These are phyloP conservation scores for Nomada ferruginata DNA, from an alignment of 2,888 invertebrate genomes.

Conservation along the genomic window DNA sequence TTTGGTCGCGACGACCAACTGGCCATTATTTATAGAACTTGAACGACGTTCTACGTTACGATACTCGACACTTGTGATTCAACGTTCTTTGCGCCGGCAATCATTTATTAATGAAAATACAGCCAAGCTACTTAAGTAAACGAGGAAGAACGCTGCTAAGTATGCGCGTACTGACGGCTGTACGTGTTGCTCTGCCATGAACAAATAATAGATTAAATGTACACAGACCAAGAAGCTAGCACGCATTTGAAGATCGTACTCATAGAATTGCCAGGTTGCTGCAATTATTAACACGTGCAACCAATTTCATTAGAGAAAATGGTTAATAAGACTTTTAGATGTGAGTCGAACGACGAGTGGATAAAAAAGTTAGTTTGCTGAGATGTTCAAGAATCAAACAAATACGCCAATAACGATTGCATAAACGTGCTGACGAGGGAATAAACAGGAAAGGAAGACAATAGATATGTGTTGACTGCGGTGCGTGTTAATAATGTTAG, in stretches of 20 bases:
- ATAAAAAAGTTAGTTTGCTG: neutral
- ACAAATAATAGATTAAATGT: no score
- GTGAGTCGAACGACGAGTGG: neutral
- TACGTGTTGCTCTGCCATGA: no score
- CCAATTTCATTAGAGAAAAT: no score
- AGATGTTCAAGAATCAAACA: neutral
- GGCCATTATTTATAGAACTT: neutral
- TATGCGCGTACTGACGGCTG: neutral
- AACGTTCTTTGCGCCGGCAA: neutral
- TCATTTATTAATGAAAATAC: slow-evolving; percentile 51
- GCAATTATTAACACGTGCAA: no score
- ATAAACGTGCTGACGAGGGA: slow-evolving; percentile 21
- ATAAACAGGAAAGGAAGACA: slow-evolving; percentile 36
- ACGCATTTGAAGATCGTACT: no score
- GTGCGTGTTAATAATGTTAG: no score
- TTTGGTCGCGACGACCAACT: no score
- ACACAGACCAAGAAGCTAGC: no score
- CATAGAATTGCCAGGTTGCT: no score
- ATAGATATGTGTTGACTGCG: neutral
- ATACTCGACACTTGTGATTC: neutral
- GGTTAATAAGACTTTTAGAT: neutral
- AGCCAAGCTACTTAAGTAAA: slow-evolving; percentile 10
- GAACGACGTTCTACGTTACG: neutral
- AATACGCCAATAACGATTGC: slow-evolving; percentile 11
- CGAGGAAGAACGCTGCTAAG: slow-evolving; percentile 25